Base-by-base conservation (phyloP, 2,797 vertebrate genomes). In the Sebastiscus albofasciatus region DNA sequence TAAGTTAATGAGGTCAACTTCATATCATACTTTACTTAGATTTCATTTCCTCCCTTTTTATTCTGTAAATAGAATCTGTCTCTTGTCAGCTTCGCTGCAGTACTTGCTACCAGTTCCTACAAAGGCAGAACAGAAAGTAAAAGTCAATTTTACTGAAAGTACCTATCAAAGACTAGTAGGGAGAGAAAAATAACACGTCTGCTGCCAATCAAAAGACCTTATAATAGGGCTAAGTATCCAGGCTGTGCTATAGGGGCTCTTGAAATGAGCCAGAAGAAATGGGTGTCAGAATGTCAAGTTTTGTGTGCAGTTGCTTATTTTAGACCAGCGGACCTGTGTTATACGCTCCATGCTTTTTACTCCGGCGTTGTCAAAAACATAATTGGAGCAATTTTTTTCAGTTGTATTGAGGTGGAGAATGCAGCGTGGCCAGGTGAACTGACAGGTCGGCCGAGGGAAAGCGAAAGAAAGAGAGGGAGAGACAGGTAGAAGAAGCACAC, bases 221-320 rank as follows among this genome's bases (percentile, higher is more conserved):
- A 36, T 54, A 72, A 66, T 42, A 13, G n/a, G 22, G 11, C 18
- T 59, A 7, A 72, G 31, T 66, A 66, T 73, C 46, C 70, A 12
- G 71, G 52, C 54, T 3, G 34, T 8, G 24, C 7, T 52, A 1
- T 13, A 33, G 22, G 33, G 31, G 3, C 13, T 49, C 39, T 67
- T 49, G 49, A 54, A 75, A 61, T 59, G 58, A 79, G 29, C 56
- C 49, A 33, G 65, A 72, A 67, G 72, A 81, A 80, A 68, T 34
- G 11, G 81, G 67, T 84, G 84, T 87, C 76, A 69, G 83, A 83
- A 92, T 89, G 80, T 92, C 85, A 88, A 60, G 69, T 67, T 88
- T 75, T 67, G 24, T 55, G 4, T 49, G 56, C 39, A 39, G 33
- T 27, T 59, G 27, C 56, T 87, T 80, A 66, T 83, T 83, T 70